phyloP scores from a whole-genome alignment of 2,113 vertebrate species.

The Microcebus ravelobensis region DNA sequence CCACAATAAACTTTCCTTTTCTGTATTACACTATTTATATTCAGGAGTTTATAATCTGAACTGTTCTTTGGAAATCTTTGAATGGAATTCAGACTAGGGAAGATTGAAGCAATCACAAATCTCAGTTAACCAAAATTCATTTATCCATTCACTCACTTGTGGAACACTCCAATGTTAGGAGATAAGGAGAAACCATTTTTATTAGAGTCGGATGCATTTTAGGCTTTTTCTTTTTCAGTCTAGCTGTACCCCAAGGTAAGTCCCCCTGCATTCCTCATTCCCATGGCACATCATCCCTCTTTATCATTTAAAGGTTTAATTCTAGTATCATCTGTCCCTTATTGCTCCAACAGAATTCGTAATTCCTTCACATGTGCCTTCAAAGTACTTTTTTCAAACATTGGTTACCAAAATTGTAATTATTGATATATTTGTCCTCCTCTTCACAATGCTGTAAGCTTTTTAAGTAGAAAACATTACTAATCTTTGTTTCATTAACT shows the following conservation, averaged over 20 bases:
- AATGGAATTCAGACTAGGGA: not conserved
- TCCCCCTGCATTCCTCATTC: not conserved
- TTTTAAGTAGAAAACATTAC: not conserved
- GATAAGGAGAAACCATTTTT: not conserved
- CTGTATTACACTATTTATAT: not conserved
- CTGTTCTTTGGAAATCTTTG: not conserved
- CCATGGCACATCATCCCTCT: not conserved
- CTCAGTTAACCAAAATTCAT: not conserved
- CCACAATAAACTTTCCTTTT: not conserved
- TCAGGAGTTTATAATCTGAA: not conserved
- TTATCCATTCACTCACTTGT: not conserved
- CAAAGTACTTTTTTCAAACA: not conserved
- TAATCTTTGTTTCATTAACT: not conserved
- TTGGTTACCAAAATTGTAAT: not conserved
- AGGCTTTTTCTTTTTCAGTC: not conserved
- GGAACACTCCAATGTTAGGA: not conserved
- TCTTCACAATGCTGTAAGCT: not conserved
- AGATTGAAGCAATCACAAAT: not conserved
- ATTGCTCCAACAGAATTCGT: not conserved
- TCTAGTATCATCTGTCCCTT: not conserved
- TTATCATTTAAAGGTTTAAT: not conserved
- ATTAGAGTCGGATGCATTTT: not conserved
- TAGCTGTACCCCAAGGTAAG: not conserved
- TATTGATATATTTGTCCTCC: not conserved
- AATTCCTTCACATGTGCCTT: not conserved